Base-by-base conservation (phyloP, 30 jellyfish, hydroid and myxozoan species). In the Aurelia coerulea region DNA sequence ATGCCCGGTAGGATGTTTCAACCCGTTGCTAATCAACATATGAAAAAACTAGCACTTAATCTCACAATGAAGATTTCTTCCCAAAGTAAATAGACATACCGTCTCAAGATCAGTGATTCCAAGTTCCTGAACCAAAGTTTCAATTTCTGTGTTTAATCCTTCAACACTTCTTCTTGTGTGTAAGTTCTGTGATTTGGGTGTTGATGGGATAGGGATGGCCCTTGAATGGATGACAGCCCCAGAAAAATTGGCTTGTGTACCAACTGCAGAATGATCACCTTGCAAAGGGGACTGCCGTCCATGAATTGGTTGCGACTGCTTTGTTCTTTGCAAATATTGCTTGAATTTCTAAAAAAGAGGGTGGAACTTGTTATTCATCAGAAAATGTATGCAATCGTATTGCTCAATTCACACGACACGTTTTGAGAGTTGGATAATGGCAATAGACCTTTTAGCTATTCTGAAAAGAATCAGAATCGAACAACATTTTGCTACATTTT, bases 81-180 rank as follows among this genome's bases (percentile, higher is more conserved):
- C 56, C 56, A 46, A 46, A 13, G 6, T 46, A 7, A 46, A 46
- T 9, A 46, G 56, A 46, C 56, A 68, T 75, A 88, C 98, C 93
- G 88, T 58, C 13, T 93, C 98, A 32, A 72, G 62, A 59, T 87
- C 95, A 12, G 39, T 32, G 1, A 77, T 62, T 0, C 93, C 98
- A 17, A 84, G 83, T 52, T 85, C 97, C 68, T 79, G 94, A 68
- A 90, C 97, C 68, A 95, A 90, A n/a, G 91, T 94, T 77, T 89
- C 99, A 17, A 95, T 83, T 60, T 95, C 99, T 4, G 95, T 79
- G 76, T 95, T 95, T 74, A 95, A 92, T 11, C 99, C 99, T 79
- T 95, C 99, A 41, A 95, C 99, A 85, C 99, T 95, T 49, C 97
- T 78, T 56, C 99, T 79, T 31, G 97, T 95, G 79, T 95, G 99